Evolutionary conservation across 1,140 invertebrate genomes (phyloP).

Genomic region (Acromyrmex charruanus): DNA sequence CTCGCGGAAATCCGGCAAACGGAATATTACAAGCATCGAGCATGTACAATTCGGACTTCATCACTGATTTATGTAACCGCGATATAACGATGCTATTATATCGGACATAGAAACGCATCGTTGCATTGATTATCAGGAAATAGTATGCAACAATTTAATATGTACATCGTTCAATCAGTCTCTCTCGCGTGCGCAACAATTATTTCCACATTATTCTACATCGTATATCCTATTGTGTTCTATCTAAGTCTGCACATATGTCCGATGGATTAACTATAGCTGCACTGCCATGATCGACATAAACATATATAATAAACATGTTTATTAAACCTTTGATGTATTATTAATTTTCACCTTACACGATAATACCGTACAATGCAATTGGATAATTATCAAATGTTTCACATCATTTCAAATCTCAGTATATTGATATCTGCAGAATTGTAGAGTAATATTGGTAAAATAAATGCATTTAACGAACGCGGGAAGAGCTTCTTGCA

Average conservation of each 20-base stretch:
- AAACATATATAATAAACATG: slow-evolving; percentile 61
- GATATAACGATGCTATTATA: slow-evolving; percentile 63
- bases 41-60: slow-evolving; percentile 59
- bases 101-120: slow-evolving; percentile 63
- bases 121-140: slow-evolving; percentile 65
- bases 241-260: slow-evolving; percentile 41
- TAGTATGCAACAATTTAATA: slow-evolving; percentile 65
- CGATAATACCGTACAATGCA: slow-evolving; percentile 5
- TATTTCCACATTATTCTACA: slow-evolving; percentile 65
- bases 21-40: slow-evolving; percentile 61
- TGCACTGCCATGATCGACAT: slow-evolving; percentile 26
- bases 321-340: slow-evolving; percentile 62
- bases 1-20: slow-evolving; percentile 57
- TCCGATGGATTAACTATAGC: slow-evolving; percentile 49
- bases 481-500: background rate
- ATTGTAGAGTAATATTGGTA: background rate
- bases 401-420: slow-evolving; percentile 16
- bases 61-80: slow-evolving; percentile 64
- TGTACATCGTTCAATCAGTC: slow-evolving; percentile 60
- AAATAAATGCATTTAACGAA: background rate
- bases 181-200: slow-evolving; percentile 45
- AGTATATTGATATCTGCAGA: slow-evolving; percentile 5
- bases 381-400: slow-evolving; percentile 38
- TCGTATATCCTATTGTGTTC: slow-evolving; percentile 52
- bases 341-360: slow-evolving; percentile 55